Evolutionary conservation across 2,797 vertebrate genomes (phyloP), one percentile per base, ranked within the genome.

Genomic region (Philypnodon macrostomus): DNA sequence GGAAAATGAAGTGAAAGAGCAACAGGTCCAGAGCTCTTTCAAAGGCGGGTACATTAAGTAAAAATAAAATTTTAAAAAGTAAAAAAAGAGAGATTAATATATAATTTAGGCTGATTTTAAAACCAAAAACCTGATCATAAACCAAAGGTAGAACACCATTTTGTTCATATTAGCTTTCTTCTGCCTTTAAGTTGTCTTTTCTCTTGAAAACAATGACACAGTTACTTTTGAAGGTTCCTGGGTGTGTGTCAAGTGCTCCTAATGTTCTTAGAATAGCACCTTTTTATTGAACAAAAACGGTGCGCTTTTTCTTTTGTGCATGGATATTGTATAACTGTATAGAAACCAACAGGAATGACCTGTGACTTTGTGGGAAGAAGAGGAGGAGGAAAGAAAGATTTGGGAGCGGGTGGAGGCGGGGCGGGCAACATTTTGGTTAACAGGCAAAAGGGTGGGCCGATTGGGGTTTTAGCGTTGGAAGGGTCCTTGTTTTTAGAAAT

Each of bases 321-420:
- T 95, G 94, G 89, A 88, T 92, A 91, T 91, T 91, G 91, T 93
- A 92, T 94, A 88, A 92, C 90, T 93, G 91, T 95, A 92, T 92
- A 91, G 87, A 91, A 91, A 91, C 87, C 85, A 92, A 87, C 90
- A 93, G 93, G 92, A 91, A 87, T 87, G 85, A 85, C 90, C 86
- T 89, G 89, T 86, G 79, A 84, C 83, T 88, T 89, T 86, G 70
- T 51, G 7, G 78, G 81, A 68, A 67, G 72, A 72, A 74, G 75
- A 80, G 70, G 58, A 80, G 70, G 58, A 77, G 70, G 70, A 81
- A 63, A 73, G 73, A 78, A 70, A 77, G 73, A 69, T 63, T 64
- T 62, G 77, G 79, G 75, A 63, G 67, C 47, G 80, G 80, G 80
- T 60, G 82, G 70, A 80, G 59, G 70, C 67, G 54, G 80, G 80